Conservation (phyloP, 2,113 vertebrate species). For the Prietella phreatophila region DNA sequence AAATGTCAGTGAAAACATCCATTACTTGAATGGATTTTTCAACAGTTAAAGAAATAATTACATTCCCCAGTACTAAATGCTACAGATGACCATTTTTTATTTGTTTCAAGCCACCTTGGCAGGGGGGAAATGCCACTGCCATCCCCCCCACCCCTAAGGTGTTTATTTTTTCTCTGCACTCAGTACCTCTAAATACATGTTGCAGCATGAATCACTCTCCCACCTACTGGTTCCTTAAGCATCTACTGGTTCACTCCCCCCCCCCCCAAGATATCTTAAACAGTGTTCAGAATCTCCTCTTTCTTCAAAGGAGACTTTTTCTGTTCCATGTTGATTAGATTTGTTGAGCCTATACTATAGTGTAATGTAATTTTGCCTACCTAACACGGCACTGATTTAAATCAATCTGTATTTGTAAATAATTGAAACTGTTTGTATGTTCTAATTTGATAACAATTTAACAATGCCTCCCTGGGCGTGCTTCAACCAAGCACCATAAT, state of each 20-base stretch:
- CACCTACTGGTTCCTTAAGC: slow-evolving; percentile 34
- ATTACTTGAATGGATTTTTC: slow-evolving; percentile 40
- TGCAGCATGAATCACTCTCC: slow-evolving; percentile 38
- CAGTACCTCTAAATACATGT: slow-evolving; percentile 17
- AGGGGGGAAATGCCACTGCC: not conserved
- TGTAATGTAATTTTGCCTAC: not conserved
- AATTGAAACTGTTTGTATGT: not conserved
- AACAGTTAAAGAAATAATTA: slow-evolving; percentile 32
- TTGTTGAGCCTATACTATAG: not conserved
- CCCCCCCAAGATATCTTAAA: not conserved
- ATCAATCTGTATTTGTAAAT: not conserved
- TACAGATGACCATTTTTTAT: slow-evolving; percentile 34
- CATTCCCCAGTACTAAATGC: slow-evolving; percentile 25
- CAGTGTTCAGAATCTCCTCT: not conserved
- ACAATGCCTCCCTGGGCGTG: not conserved
- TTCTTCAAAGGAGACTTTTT: not conserved
- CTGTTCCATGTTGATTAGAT: not conserved
- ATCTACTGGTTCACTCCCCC: slow-evolving; percentile 21
- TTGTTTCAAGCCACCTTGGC: slow-evolving; percentile 33
- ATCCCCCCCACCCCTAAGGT: not conserved
- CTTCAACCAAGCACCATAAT: not conserved
- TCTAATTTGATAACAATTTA: not conserved
- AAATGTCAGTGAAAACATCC: slow-evolving; percentile 35
- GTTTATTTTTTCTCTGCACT: not conserved
- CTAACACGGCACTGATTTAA: not conserved